Conservation (phyloP, 2,888 invertebrate species). For the Itoplectis maculator region DNA sequence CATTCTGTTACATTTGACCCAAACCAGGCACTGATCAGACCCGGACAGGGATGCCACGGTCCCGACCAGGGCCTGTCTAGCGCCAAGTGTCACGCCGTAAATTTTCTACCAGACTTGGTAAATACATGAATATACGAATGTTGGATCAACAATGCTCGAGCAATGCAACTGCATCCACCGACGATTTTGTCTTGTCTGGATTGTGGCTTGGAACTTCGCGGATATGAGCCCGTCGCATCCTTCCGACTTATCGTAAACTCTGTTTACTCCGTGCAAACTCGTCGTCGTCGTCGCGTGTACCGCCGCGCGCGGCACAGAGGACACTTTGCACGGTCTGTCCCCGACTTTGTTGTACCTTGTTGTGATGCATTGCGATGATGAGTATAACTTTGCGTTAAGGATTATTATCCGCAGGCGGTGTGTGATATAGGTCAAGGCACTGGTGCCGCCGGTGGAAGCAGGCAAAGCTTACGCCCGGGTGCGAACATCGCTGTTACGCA, state of each 20-base stretch:
- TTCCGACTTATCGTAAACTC: slow-evolving; percentile 45
- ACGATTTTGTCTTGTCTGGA: not conserved
- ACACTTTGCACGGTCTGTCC: not conserved
- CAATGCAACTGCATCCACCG: not conserved
- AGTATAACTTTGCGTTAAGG: slow-evolving; percentile 52
- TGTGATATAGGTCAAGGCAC: slow-evolving; percentile 32
- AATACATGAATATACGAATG: too few relatives aligned
- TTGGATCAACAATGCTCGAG: not conserved
- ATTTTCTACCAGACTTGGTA: too few relatives aligned
- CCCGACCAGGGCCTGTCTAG: too few relatives aligned
- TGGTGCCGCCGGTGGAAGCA: not conserved
- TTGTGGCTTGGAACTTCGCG: not conserved
- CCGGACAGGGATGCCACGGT: too few relatives aligned
- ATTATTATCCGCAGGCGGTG: slow-evolving; percentile 38
- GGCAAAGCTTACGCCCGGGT: slow-evolving; percentile 25
- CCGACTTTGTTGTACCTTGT: slow-evolving; percentile 15
- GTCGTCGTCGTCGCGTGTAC: too few relatives aligned
- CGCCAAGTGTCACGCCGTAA: too few relatives aligned
- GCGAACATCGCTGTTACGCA: slow-evolving; percentile 13
- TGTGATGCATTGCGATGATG: slow-evolving; percentile 23
- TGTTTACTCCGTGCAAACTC: slow-evolving; percentile 15
- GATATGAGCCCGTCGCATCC: slow-evolving; percentile 13
- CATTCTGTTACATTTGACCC: too few relatives aligned
- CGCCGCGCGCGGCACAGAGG: too few relatives aligned
- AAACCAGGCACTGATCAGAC: too few relatives aligned